phyloP scores from a whole-genome alignment of 2,113 vertebrate genomes.

The Fregata magnificens region DNA sequence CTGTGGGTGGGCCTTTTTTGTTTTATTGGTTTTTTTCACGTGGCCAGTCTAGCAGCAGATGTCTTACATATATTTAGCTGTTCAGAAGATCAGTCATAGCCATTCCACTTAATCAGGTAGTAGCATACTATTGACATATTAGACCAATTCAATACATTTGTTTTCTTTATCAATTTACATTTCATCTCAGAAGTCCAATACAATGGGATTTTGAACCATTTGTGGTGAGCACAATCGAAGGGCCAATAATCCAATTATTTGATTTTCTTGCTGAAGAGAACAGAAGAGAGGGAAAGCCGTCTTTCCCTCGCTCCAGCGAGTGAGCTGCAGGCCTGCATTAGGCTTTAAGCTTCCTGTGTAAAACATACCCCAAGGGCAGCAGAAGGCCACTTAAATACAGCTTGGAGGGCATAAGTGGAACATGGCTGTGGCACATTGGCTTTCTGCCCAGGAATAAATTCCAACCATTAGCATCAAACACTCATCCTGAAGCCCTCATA shows the following conservation, averaged over 20 bases:
- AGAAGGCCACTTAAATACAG: slow-evolving; percentile 27
- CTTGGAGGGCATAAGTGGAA: slow-evolving; percentile 5
- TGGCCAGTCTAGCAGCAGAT: not conserved
- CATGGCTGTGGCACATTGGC: not conserved
- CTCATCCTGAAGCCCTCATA: slow-evolving; percentile 1
- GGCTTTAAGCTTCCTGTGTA: not conserved
- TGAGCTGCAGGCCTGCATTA: not conserved
- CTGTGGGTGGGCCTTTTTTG: not conserved
- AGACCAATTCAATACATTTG: not conserved
- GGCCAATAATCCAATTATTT: slow-evolving; percentile 24
- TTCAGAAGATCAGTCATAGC: not conserved
- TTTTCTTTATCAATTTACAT: not conserved
- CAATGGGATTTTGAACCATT: not conserved
- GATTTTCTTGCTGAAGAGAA: slow-evolving; percentile 12
- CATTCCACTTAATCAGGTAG: not conserved
- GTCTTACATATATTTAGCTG: not conserved
- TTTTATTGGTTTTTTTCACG: not conserved
- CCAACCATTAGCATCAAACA: slow-evolving; percentile 26
- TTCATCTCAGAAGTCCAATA: not conserved
- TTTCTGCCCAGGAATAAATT: slow-evolving; percentile 23
- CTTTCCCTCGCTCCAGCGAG: not conserved
- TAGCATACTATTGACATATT: not conserved
- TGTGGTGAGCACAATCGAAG: not conserved
- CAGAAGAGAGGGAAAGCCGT: not conserved
- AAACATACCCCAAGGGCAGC: slow-evolving; percentile 20